phyloP scores from a whole-genome alignment of 1,140 invertebrate species.

The Zaprionus lachaisei region DNA sequence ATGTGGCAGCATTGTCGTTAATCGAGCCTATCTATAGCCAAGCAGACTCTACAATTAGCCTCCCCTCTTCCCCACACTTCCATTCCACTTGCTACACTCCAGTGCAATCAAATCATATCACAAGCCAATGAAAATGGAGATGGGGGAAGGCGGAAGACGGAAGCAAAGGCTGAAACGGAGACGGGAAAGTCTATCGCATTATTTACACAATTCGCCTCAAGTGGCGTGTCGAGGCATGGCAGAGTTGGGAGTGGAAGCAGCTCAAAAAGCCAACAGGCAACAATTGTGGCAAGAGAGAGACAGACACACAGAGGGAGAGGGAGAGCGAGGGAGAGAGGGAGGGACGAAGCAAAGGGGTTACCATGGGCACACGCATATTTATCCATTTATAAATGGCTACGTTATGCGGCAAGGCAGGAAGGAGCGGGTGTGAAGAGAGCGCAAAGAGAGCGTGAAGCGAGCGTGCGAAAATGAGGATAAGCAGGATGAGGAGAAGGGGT shows the following conservation, averaged over 20 bases:
- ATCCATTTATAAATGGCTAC: constrained; percentile 71
- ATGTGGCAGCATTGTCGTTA: constrained; percentile 42
- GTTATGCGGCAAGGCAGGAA: constrained; percentile 19
- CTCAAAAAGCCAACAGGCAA: constrained; percentile 28
- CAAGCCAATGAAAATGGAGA: constrained; percentile 16
- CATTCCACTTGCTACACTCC: constrained; percentile 20
- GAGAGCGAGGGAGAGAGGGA: background rate
- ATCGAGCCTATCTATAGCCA: constrained; percentile 42
- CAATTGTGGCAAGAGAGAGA: constrained; percentile 11
- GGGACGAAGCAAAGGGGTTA: constrained; percentile 5
- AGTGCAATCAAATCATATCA: constrained; percentile 56
- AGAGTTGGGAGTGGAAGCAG: background rate
- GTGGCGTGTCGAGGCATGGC: constrained; percentile 48
- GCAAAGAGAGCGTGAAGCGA: background rate
- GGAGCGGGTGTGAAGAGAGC: background rate
- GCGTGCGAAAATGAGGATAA: background rate
- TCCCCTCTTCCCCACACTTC: background rate
- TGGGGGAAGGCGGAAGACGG: background rate
- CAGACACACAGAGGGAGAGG: background rate
- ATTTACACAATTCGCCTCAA: constrained; percentile 78
- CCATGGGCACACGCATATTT: constrained; percentile 45
- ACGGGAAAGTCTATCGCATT: constrained; percentile 68
- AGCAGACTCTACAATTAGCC: constrained; percentile 45
- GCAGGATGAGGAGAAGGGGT: background rate
- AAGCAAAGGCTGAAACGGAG: background rate